Base-by-base conservation (phyloP, 2,888 invertebrate genomes). In the Rapana venosa region DNA sequence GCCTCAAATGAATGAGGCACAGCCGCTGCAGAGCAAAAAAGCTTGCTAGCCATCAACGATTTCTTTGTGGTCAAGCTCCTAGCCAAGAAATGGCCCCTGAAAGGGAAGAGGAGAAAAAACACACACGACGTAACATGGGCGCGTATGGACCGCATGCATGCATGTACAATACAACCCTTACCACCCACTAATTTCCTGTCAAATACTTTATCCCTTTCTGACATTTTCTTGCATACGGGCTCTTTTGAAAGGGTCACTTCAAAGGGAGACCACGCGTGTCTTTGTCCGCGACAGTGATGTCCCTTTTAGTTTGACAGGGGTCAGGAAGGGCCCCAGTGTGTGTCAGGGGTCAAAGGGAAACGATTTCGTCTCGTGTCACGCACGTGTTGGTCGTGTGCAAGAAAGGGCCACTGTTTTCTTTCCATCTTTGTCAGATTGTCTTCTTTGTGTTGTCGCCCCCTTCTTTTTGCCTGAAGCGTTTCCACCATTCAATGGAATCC, bases 121-220 rank as follows among this genome's bases (percentile, higher is more conserved):
- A 74, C 11, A 0, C n/a, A n/a, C n/a, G n/a, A 26, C 22, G 5
- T 74, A 74, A 77, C 74, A 77, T 26, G 26, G 20, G 26, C 61
- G 26, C 74, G 26, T n/a, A n/a, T n/a, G 26, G 26, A 77, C 32
- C 74, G 8, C 30, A n/a, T n/a, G 26, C 66, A 66, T n/a, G 17
- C 79, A 79, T 32, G 32, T 13, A 79, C 35, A 74, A 74, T 6
- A 1, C 30, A 0, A n/a, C 6, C 74, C 66, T 13, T n/a, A 35
- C 32, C 79, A 79, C 17, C 79, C 35, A 35, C 79, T 79, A 79
- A 79, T 79, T 79, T n/a, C 79, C 35, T 79, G 79, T 79, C 79
- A 79, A 79, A 32, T 79, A 79, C 22, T 79, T 79, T 32, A 79
- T 35, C 32, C 17, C 22, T 17, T 15, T 17, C 74, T 32, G 79